Conservation (phyloP, 2,113 vertebrate genomes). For the Planiliza haematocheilus region DNA sequence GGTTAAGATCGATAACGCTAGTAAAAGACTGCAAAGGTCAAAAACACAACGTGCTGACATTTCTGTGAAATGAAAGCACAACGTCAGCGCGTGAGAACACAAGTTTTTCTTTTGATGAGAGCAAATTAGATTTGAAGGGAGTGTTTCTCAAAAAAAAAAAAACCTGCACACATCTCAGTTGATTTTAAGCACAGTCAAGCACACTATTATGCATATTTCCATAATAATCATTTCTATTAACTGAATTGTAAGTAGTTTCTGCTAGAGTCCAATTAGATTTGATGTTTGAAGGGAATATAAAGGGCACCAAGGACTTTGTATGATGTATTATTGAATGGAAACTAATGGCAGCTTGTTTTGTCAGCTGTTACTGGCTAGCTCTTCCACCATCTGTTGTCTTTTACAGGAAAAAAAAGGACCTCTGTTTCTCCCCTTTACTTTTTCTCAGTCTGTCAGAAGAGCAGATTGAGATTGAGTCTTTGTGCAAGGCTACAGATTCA, state of each 20-base stretch:
- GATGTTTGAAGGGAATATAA: slow-evolving; percentile 58
- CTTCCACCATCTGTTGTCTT: slow-evolving; percentile 71
- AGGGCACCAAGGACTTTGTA: slow-evolving; percentile 59
- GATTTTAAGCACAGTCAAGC: slow-evolving; percentile 28
- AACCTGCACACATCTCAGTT: slow-evolving; percentile 4
- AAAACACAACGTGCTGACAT: neutral
- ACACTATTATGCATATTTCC: slow-evolving; percentile 54
- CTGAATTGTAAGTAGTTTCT: slow-evolving; percentile 56
- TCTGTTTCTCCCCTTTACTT: slow-evolving; percentile 26
- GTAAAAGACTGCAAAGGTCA: neutral
- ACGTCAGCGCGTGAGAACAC: neutral
- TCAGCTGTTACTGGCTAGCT: slow-evolving; percentile 62
- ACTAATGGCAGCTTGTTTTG: slow-evolving; percentile 70
- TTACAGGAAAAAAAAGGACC: slow-evolving; percentile 36
- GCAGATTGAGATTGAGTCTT: slow-evolving; percentile 48
- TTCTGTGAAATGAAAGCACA: neutral
- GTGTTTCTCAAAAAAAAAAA: slow-evolving; percentile 15
- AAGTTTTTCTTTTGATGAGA: slow-evolving; percentile 10
- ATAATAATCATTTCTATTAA: slow-evolving; percentile 61
- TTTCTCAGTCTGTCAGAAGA: slow-evolving; percentile 42
- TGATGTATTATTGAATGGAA: slow-evolving; percentile 66
- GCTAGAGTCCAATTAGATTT: slow-evolving; percentile 68
- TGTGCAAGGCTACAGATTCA: slow-evolving; percentile 10
- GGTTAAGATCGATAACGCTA: neutral
- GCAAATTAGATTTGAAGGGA: slow-evolving; percentile 9